Evolutionary conservation across 2,113 vertebrate genomes (phyloP), one percentile per base, ranked within the genome.

Genomic region (Nycticorax nycticorax): DNA sequence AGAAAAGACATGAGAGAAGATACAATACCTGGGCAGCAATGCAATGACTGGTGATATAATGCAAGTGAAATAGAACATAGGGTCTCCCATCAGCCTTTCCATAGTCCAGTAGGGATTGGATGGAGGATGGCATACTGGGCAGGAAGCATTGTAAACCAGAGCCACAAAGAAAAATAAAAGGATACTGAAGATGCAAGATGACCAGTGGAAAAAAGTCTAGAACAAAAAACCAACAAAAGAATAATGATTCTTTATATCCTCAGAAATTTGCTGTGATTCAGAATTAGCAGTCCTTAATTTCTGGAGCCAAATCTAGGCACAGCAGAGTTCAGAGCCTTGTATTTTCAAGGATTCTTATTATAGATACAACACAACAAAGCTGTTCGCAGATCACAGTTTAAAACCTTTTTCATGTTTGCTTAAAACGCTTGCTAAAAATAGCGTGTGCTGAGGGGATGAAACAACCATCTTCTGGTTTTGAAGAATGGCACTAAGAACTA

Each of bases 21-120:
- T 62, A 95, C 75, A 43, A 69, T 98, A 99, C 99, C 99, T 99
- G 91, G 99, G 99, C 92, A 99, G 98, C 78, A 99, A 97, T 0
- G 99, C 99, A 5, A 98, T 71, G 2, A 98, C 79, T 13, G 99
- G 99, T 0, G 99, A 99, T 94, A 99, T 69, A 94, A 99, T 78
- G 75, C 99, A 99, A 53, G 98, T 98, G 96, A 99, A 97, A 98
- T 99, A 99, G 97, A 99, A 99, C 77, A 98, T 79, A 3, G 99
- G 99, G 85, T 99, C 98, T 82, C 98, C 98, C 97, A 99, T 97
- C 35, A 99, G 97, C 41, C 95, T 98, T 95, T 99, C 98, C 98
- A 99, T 99, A 69, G 98, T 99, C 99, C 99, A 99, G 97, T 99
- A 99, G 7, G 99, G 99, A 98, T 99, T 99, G 52, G 99, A 99